A percentile compares a stretch with the other conserved stretches of the same genome.
phyloP scores from a whole-genome alignment of 1,140 invertebrate genomes.

The Magallana angulata region DNA sequence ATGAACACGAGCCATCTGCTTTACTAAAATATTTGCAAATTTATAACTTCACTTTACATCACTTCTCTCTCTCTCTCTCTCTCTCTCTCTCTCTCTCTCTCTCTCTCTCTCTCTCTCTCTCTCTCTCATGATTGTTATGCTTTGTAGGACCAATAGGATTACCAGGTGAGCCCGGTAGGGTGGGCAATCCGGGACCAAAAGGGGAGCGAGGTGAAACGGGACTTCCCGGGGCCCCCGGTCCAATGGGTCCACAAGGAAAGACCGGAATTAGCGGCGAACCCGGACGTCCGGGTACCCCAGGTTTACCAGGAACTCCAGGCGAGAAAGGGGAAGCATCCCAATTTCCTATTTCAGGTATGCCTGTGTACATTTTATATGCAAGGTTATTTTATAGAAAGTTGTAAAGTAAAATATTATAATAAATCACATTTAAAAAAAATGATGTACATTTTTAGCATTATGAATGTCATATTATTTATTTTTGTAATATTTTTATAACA shows the following conservation, averaged over 20 bases:
- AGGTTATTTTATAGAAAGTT: too few species aligned
- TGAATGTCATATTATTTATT: too few species aligned
- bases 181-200: constrained; percentile 7
- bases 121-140: neutral
- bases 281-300: neutral
- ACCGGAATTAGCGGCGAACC: constrained; percentile 13
- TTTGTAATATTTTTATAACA: too few species aligned
- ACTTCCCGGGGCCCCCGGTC: neutral
- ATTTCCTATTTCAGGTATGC: constrained; percentile 33
- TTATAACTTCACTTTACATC: too few species aligned
- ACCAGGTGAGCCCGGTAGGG: neutral
- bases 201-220: constrained; percentile 34
- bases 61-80: too few species aligned
- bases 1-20: too few species aligned
- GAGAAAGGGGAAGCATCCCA: constrained; percentile 18
- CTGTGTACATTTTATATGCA: too few species aligned
- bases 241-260: neutral
- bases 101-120: neutral
- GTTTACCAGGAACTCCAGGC: constrained; percentile 30
- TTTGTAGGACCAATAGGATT: constrained; percentile 18
- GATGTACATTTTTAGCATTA: too few species aligned
- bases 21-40: too few species aligned
- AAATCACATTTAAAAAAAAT: too few species aligned
- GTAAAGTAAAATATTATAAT: too few species aligned
- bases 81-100: too few species aligned